phyloP scores from a whole-genome alignment of 1,140 invertebrate genomes.

The Heliconius hermathena region DNA sequence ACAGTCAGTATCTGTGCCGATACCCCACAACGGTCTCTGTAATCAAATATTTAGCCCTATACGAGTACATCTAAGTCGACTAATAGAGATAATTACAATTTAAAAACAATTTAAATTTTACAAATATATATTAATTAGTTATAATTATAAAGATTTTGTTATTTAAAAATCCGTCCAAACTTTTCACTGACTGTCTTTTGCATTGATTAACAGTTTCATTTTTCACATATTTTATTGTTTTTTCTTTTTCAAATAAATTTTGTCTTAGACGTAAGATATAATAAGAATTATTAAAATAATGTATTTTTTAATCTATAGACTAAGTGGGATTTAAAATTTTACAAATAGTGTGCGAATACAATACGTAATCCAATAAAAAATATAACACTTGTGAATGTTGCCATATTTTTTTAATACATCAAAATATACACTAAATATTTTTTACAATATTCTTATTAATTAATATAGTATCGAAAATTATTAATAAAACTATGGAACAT shows the following conservation, averaged over 20 bases:
- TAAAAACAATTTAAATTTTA: not conserved
- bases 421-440: slow-evolving; percentile 14
- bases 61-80: not conserved
- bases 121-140: not conserved
- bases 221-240: not conserved
- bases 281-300: slow-evolving; percentile 2
- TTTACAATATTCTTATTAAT: slow-evolving; percentile 1
- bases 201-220: not conserved
- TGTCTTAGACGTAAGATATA: not conserved
- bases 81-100: not conserved
- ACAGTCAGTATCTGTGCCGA: too few species aligned
- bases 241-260: not conserved
- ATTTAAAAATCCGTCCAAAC: slow-evolving; percentile 1
- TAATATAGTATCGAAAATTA: not conserved
- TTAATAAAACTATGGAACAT: slow-evolving; percentile 2
- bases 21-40: too few species aligned
- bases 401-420: slow-evolving; percentile 1
- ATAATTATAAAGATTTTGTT: not conserved
- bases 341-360: slow-evolving; percentile 10
- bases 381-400: slow-evolving; percentile 15
- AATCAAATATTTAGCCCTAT: not conserved
- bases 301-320: slow-evolving; percentile 4
- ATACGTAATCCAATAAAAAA: slow-evolving; percentile 4
- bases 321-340: slow-evolving; percentile 8
- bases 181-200: not conserved